phyloP scores from a whole-genome alignment of 2,888 invertebrate species.

The Xanthorhoe designata region DNA sequence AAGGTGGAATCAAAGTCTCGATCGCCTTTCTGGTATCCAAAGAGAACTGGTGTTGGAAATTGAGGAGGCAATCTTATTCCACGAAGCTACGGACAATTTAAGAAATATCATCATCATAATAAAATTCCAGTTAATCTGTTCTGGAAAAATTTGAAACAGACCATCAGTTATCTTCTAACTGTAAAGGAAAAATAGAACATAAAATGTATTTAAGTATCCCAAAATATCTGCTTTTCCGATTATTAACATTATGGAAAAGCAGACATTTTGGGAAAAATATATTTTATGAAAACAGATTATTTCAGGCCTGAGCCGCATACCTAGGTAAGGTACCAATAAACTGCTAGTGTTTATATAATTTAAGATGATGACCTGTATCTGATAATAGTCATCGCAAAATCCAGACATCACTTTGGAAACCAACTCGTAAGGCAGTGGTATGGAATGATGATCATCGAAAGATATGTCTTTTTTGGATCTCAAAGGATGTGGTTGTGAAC shows the following conservation, averaged over 20 bases:
- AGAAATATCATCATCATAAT: too few relatives aligned
- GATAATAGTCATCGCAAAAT: constrained; percentile 60
- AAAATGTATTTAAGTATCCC: too few relatives aligned
- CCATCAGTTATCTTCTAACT: too few relatives aligned
- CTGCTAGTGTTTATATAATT: neutral
- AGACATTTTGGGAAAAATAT: too few relatives aligned
- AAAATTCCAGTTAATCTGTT: neutral
- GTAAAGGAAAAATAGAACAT: too few relatives aligned
- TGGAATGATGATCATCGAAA: constrained; percentile 63
- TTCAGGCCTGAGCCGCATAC: too few relatives aligned
- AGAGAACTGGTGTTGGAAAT: constrained; percentile 49
- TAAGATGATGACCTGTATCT: constrained; percentile 59
- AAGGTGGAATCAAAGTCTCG: constrained; percentile 50
- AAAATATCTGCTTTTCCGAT: too few relatives aligned
- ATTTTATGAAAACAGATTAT: too few relatives aligned
- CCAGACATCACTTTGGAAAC: constrained; percentile 49
- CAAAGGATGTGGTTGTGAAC: constrained; percentile 51
- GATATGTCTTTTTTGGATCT: constrained; percentile 45
- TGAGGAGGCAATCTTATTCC: constrained; percentile 50
- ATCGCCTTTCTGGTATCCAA: constrained; percentile 65
- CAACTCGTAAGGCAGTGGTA: constrained; percentile 50
- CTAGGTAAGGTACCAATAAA: too few relatives aligned
- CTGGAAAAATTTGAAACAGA: too few relatives aligned
- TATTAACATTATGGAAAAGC: too few relatives aligned
- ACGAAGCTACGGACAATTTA: constrained; percentile 57